Conservation (phyloP, 2,888 invertebrate genomes). For the Aricia artaxerxes region DNA sequence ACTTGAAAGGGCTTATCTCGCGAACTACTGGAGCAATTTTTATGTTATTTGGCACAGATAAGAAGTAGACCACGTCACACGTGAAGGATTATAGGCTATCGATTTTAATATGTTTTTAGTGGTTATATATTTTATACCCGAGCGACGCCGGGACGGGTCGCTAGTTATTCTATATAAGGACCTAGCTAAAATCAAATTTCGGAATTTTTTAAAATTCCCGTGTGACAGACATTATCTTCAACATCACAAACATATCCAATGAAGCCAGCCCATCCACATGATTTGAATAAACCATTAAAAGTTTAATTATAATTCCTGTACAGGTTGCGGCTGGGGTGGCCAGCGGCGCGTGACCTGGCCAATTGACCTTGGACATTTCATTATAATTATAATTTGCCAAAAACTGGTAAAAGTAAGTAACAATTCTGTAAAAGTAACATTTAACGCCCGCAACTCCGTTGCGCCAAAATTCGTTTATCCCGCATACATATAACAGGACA, state of each 20-base stretch:
- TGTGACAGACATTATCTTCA: not conserved
- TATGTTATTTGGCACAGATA: too few species aligned
- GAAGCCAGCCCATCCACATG: slow-evolving; percentile 15
- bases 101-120: too few species aligned
- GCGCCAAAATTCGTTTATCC: too few species aligned
- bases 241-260: slow-evolving; percentile 9
- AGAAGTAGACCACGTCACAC: too few species aligned
- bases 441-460: too few species aligned
- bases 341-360: slow-evolving; percentile 27
- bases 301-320: slow-evolving; percentile 33
- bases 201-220: not conserved
- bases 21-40: too few species aligned
- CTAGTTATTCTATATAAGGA: too few species aligned
- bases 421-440: not conserved
- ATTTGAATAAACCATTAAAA: slow-evolving; percentile 25
- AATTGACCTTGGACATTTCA: slow-evolving; percentile 23
- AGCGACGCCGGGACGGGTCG: too few species aligned
- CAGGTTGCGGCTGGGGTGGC: slow-evolving; percentile 34
- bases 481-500: too few species aligned
- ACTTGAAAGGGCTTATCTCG: too few species aligned
- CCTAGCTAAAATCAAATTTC: not conserved
- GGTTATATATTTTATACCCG: too few species aligned
- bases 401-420: not conserved
- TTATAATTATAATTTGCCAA: slow-evolving; percentile 17
- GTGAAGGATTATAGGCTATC: too few species aligned